phyloP scores from a whole-genome alignment of 1,140 invertebrate species.

The Drosophila willistoni region DNA sequence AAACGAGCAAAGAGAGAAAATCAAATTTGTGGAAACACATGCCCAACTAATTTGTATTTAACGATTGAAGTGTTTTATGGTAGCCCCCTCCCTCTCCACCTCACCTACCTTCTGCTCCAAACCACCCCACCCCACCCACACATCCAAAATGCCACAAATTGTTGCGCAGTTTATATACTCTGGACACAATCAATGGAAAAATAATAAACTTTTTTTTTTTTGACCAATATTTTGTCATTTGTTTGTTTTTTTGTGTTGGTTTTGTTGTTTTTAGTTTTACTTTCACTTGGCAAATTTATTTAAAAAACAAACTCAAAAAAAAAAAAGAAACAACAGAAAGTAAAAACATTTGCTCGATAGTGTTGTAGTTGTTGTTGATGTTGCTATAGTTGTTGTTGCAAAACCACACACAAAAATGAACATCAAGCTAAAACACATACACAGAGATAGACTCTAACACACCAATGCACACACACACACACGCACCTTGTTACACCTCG shows the following conservation, averaged over 20 bases:
- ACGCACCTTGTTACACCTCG: constrained; percentile 64
- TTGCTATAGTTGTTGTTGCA: constrained; percentile 54
- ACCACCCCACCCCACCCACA: constrained; percentile 7
- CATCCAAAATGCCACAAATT: constrained; percentile 34
- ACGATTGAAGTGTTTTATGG: constrained; percentile 53
- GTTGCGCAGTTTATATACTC: constrained; percentile 47
- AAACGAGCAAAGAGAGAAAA: constrained; percentile 21
- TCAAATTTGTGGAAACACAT: constrained; percentile 47
- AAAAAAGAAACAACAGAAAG: background rate
- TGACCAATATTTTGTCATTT: constrained; percentile 30
- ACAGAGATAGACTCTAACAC: constrained; percentile 5
- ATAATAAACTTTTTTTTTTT: constrained; percentile 64
- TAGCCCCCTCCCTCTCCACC: constrained; percentile 2
- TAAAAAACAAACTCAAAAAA: background rate
- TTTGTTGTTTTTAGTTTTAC: constrained; percentile 31
- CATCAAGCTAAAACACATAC: constrained; percentile 43
- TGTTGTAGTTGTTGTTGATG: constrained; percentile 35
- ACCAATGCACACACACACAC: constrained; percentile 18
- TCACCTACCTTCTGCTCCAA: background rate
- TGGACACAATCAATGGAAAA: constrained; percentile 48
- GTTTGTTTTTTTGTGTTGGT: constrained; percentile 9
- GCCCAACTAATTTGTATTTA: constrained; percentile 68
- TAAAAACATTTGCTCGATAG: constrained; percentile 46
- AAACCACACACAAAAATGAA: constrained; percentile 59
- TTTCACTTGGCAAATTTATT: constrained; percentile 42